phyloP scores from a whole-genome alignment of 2,113 vertebrate genomes.

The Sphyrna mokarran region DNA sequence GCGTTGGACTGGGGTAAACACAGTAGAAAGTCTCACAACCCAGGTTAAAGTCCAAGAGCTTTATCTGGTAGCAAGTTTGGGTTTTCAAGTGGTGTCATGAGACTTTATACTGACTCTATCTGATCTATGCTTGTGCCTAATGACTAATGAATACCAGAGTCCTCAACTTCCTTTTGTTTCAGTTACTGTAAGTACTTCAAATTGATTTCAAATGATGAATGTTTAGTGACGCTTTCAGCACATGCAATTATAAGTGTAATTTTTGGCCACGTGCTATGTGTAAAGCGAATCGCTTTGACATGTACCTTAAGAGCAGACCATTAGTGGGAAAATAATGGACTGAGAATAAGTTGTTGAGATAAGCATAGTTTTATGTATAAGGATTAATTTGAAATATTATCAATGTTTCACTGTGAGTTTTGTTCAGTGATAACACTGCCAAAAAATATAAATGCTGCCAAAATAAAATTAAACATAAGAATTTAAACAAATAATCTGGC shows the following conservation, averaged over 20 bases:
- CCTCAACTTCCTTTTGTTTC: not conserved
- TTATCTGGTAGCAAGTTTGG: too few relatives aligned
- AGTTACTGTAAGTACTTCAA: not conserved
- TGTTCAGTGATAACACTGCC: not conserved
- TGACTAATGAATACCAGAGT: not conserved
- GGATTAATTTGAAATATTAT: not conserved
- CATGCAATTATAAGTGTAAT: not conserved
- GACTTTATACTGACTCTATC: not conserved
- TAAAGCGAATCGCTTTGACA: not conserved
- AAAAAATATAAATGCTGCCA: constrained; percentile 12
- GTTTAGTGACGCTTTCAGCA: not conserved
- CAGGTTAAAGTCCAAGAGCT: too few relatives aligned
- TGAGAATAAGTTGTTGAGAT: not conserved
- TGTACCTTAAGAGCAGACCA: not conserved
- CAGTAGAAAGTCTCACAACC: too few relatives aligned
- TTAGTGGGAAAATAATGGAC: not conserved
- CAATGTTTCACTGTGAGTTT: not conserved
- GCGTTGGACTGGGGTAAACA: too few relatives aligned
- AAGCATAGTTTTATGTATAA: not conserved
- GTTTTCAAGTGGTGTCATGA: too few relatives aligned
- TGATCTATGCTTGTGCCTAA: not conserved
- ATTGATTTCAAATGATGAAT: not conserved
- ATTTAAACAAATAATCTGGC: constrained; percentile 24
- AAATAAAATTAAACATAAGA: constrained; percentile 30
- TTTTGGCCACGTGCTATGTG: not conserved